Base-by-base conservation (phyloP, 2,888 invertebrate species). In the Drosophila anceps region DNA sequence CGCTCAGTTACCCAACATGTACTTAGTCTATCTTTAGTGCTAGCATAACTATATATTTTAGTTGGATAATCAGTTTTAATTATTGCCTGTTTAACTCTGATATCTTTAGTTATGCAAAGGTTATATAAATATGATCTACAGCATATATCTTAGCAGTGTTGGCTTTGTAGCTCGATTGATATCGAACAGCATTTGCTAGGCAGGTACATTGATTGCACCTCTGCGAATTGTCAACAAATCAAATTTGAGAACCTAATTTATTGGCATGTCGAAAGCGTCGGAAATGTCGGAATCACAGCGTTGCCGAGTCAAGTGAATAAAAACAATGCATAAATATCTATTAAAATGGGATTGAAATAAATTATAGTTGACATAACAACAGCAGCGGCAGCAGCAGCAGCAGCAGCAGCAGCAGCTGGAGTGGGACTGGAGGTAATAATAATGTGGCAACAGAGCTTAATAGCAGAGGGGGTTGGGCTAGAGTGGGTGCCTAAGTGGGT, bases 251-350 rank as follows among this genome's bases (percentile, higher is more conserved):
- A 62, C 51, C 27, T 77, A 74, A 84, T 84, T 86, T 86, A 79
- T 84, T 83, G 84, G 69, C 51, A 62, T 73, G 73, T 73, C 86
- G 83, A 74, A 79, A 79, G 75, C 62, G 73, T 73, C 86, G 83
- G 76, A 79, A 79, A 76, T 60, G 73, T 73, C 37, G 67, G 27
- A 71, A 71, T 70, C 80, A 63, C 74, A 74, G 69, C 69, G 70
- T 50, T 54, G 61, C 50, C 69, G 44, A 51, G 48, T 20, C 31
- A 53, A 66, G 35, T 44, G 53, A 68, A 72, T 61, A 64, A 41
- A 76, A 81, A 81, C 75, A 84, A 82, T 70, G 62, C 81, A 85
- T 87, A 82, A 84, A 85, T 87, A 87, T 85, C 82, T 81, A 85
- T 87, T 87, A 84, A 85, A 84, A 69, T 70, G 29, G 69, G 68